Conservation (phyloP, 2,888 invertebrate species). For the Drosophila aldrichi region DNA sequence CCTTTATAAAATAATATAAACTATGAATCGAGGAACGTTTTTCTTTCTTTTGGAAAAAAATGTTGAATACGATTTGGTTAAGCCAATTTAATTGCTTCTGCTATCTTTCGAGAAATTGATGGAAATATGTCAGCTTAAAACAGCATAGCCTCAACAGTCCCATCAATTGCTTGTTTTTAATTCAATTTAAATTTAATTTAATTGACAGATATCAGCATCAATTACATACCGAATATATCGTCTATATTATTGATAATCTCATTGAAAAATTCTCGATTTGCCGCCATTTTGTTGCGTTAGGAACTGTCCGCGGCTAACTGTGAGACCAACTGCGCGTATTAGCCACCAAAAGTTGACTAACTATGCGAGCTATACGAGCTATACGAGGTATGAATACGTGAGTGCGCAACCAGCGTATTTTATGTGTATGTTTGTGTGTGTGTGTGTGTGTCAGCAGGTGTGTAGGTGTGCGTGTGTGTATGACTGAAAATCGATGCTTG, state of each 20-base stretch:
- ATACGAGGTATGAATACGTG: conserved; percentile 25
- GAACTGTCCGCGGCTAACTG: conserved; percentile 32
- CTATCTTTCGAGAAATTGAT: not conserved
- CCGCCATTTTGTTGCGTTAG: conserved; percentile 57
- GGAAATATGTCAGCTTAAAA: not conserved
- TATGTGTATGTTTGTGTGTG: conserved; percentile 18
- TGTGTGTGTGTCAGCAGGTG: conserved; percentile 12
- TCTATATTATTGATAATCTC: conserved; percentile 83
- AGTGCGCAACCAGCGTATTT: conserved; percentile 27
- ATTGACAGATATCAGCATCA: not conserved
- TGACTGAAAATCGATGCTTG: conserved; percentile 78
- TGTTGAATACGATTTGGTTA: too few relatives aligned
- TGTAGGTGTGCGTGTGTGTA: conserved; percentile 36
- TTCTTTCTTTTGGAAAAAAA: too few relatives aligned
- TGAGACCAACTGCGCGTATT: conserved; percentile 44
- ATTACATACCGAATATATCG: conserved; percentile 83
- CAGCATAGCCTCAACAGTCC: not conserved
- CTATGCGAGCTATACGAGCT: conserved; percentile 11
- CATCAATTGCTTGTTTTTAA: too few relatives aligned
- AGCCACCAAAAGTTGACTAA: conserved; percentile 57
- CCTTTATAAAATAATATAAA: too few relatives aligned
- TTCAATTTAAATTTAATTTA: not conserved
- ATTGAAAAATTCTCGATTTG: conserved; percentile 81
- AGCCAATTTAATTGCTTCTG: not conserved
- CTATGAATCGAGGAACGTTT: too few relatives aligned